Evolutionary conservation across 2,113 vertebrate genomes (phyloP).

Genomic region (cattle (Bos taurus)): ARS-UCD2.0 NC_037356.1:17061001-17061500

Average conservation of each 20-base stretch:
- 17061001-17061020: constrained; percentile 35
- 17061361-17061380: not conserved
- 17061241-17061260: not conserved
- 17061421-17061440: not conserved
- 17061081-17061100: not conserved
- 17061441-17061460: not conserved
- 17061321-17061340: not conserved
- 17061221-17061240: not conserved
- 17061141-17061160: not conserved
- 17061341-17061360: not conserved
- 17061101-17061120: not conserved
- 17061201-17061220: not conserved
- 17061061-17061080: not conserved
- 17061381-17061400: not conserved
- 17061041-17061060: not conserved
- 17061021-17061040: constrained; percentile 24
- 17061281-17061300: not conserved
- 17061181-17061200: fast-evolving
- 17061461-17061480: not conserved
- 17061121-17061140: not conserved
- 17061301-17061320: not conserved
- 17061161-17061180: not conserved
- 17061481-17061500: not conserved
- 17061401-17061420: not conserved
- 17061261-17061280: not conserved